phyloP scores from a whole-genome alignment of 2,113 vertebrate species.

The Cryptomyrus ogoouensis region DNA sequence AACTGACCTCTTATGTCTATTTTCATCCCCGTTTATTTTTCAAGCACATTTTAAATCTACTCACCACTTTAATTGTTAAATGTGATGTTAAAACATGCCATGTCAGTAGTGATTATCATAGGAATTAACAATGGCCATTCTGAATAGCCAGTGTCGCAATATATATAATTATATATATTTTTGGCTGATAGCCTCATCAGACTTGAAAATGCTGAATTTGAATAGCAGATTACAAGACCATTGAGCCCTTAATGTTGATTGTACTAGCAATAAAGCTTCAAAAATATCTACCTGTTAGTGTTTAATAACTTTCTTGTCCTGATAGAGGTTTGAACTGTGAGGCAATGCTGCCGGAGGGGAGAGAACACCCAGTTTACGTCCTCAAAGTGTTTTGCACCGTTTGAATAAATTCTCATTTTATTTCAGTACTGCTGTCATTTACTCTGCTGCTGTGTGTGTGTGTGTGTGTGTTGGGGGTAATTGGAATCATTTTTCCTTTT shows the following conservation, averaged over 20 bases:
- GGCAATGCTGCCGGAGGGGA: background rate
- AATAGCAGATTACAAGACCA: background rate
- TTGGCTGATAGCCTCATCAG: background rate
- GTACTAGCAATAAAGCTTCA: background rate
- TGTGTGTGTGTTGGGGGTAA: conserved; percentile 10
- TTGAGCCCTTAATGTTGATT: background rate
- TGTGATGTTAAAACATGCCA: background rate
- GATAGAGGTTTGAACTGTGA: background rate
- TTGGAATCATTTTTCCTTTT: background rate
- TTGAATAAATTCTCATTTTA: conserved; percentile 73
- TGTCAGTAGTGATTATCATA: background rate
- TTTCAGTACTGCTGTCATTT: conserved; percentile 46
- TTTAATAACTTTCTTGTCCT: background rate
- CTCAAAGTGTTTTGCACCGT: conserved; percentile 53
- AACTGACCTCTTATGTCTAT: conserved; percentile 42
- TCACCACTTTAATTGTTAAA: background rate
- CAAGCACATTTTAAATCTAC: background rate
- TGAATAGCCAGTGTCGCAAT: background rate
- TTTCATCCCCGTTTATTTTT: background rate
- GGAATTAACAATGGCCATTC: background rate
- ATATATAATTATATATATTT: background rate
- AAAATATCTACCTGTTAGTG: background rate
- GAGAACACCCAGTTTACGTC: conserved; percentile 21
- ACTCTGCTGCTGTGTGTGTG: background rate
- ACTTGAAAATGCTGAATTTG: background rate